Evolutionary conservation across 1,140 invertebrate species (phyloP).

Genomic region (Chlorops oryzae): DNA sequence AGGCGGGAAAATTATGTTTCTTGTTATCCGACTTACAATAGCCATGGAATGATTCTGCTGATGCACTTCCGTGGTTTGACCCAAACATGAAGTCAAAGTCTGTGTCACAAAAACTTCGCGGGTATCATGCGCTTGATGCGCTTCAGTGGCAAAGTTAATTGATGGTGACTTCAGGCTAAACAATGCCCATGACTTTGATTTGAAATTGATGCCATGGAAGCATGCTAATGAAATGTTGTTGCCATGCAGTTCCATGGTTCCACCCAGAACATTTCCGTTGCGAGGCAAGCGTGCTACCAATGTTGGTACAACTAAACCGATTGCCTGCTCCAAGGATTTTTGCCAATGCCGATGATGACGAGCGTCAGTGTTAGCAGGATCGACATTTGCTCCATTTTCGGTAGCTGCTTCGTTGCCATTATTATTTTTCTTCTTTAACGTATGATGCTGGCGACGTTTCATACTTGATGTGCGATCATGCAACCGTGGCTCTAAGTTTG

Average conservation of each 20-base stretch:
- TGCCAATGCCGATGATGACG: slow-evolving; percentile 92
- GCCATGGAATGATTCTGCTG: slow-evolving; percentile 80
- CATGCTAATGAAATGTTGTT: slow-evolving; percentile 92
- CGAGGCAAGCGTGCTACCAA: slow-evolving; percentile 60
- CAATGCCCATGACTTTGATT: slow-evolving; percentile 88
- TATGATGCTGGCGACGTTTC: slow-evolving; percentile 44
- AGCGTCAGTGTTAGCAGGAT: slow-evolving; percentile 52
- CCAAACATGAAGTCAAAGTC: slow-evolving; percentile 83
- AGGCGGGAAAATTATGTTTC: slow-evolving; percentile 87
- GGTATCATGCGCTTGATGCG: slow-evolving; percentile 64
- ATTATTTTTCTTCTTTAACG: slow-evolving; percentile 44
- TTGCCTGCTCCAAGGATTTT: slow-evolving; percentile 55
- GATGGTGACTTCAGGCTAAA: slow-evolving; percentile 92
- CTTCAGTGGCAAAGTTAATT: slow-evolving; percentile 92
- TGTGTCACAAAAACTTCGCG: slow-evolving; percentile 66
- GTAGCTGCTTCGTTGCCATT: slow-evolving; percentile 7
- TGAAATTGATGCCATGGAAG: slow-evolving; percentile 96
- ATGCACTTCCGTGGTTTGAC: slow-evolving; percentile 60
- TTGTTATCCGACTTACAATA: slow-evolving; percentile 83
- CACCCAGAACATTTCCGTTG: slow-evolving; percentile 83
- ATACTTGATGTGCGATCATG: slow-evolving; percentile 51
- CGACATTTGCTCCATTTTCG: neutral
- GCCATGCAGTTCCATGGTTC: slow-evolving; percentile 84
- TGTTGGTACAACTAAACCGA: slow-evolving; percentile 68
- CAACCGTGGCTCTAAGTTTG: slow-evolving; percentile 60